Percentiles rank a stretch among this genome's conserved stretches.
These are phyloP conservation scores for Rhinophrynus dorsalis DNA, from an alignment of 2,797 vertebrate species.

Conservation along the genomic window DNA sequence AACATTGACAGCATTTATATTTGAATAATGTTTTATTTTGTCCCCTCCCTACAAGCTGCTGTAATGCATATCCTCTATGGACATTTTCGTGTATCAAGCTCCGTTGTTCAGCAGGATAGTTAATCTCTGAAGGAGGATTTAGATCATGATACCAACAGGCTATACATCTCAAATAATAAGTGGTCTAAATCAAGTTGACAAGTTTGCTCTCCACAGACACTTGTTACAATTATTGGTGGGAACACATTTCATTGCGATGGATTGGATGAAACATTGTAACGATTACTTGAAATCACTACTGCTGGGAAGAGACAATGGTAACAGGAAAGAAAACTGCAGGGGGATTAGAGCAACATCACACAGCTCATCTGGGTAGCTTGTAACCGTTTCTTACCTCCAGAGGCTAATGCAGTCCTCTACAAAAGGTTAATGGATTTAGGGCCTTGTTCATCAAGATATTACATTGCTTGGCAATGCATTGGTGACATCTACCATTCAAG, in stretches of 20 bases:
- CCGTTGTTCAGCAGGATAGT: neutral
- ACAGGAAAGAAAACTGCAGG: too few relatives aligned
- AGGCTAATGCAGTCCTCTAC: too few relatives aligned
- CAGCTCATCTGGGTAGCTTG: too few relatives aligned
- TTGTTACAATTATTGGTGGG: constrained; percentile 8
- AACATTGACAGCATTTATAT: too few relatives aligned
- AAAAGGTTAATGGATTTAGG: too few relatives aligned
- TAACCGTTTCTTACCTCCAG: too few relatives aligned
- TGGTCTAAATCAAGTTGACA: constrained; percentile 18
- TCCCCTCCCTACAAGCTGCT: too few relatives aligned
- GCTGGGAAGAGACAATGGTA: constrained; percentile 8
- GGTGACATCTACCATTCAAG: too few relatives aligned
- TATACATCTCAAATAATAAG: neutral
- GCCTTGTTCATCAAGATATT: too few relatives aligned
- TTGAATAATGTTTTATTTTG: too few relatives aligned
- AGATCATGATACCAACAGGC: constrained; percentile 1
- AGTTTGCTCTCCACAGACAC: neutral
- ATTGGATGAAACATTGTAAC: constrained; percentile 13
- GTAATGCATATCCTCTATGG: neutral
- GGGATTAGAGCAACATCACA: too few relatives aligned
- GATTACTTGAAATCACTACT: neutral
- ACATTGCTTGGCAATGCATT: too few relatives aligned
- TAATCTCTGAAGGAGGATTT: neutral
- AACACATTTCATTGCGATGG: neutral
- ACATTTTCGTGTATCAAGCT: neutral